These are phyloP conservation scores for Lepidurus packardi DNA, from an alignment of 1,140 invertebrate genomes.

Conservation along the genomic window DNA sequence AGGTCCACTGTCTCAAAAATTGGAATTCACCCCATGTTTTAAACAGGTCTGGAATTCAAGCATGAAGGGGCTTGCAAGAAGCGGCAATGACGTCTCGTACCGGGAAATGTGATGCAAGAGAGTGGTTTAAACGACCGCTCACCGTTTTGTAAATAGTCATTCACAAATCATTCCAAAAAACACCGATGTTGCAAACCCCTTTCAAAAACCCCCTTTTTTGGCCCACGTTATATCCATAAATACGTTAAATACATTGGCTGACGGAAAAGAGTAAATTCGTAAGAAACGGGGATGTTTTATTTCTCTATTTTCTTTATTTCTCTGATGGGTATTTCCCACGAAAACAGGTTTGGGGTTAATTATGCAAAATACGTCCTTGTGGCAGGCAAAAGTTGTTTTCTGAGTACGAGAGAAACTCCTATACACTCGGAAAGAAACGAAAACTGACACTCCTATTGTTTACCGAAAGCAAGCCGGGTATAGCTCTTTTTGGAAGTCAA, in stretches of 20 bases:
- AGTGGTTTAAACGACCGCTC: too few species aligned
- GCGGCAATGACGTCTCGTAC: neutral
- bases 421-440: neutral
- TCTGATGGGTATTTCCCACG: neutral
- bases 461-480: neutral
- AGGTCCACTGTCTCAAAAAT: neutral
- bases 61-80: neutral
- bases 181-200: too few species aligned
- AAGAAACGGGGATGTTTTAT: too few species aligned
- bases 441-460: neutral
- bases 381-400: neutral
- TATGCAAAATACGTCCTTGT: slow-evolving; percentile 9
- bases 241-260: too few species aligned
- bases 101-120: too few species aligned
- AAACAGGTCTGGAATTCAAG: neutral
- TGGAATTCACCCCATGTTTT: neutral
- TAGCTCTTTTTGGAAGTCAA: neutral
- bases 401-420: neutral
- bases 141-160: too few species aligned
- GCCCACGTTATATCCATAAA: too few species aligned
- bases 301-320: neutral
- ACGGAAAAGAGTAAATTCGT: too few species aligned
- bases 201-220: too few species aligned
- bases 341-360: neutral
- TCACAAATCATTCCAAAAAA: too few species aligned